These are phyloP conservation scores for Molorchus minor DNA, from an alignment of 2,888 invertebrate genomes.

Conservation along the genomic window DNA sequence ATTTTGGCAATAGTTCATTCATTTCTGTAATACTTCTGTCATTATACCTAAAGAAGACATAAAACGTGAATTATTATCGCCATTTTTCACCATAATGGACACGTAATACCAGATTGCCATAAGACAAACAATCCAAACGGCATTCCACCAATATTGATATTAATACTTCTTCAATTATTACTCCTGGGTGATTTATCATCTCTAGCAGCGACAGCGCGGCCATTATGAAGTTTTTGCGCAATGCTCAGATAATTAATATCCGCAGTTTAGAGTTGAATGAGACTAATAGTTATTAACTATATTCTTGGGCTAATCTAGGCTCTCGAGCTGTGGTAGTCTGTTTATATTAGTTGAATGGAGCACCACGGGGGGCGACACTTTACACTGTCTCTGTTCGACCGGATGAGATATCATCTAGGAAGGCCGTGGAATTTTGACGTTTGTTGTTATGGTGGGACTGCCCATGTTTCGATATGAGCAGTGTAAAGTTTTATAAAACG, in stretches of 20 bases:
- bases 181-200: conserved; percentile 46
- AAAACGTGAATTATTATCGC: no score
- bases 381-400: conserved; percentile 51
- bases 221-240: conserved; percentile 22
- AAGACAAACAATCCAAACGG: conserved; percentile 27
- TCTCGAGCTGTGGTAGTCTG: conserved; percentile 50
- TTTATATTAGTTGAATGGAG: conserved; percentile 59
- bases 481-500: conserved; percentile 35
- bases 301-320: conserved; percentile 37
- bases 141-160: conserved; percentile 50
- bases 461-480: conserved; percentile 33
- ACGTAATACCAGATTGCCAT: not conserved
- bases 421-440: conserved; percentile 57
- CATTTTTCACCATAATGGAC: not conserved
- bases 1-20: no score
- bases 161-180: conserved; percentile 50
- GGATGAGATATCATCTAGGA: conserved; percentile 56
- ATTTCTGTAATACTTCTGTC: no score
- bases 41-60: no score
- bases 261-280: conserved; percentile 41
- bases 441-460: conserved; percentile 45
- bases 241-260: conserved; percentile 41
- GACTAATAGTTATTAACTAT: conserved; percentile 48
- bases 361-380: conserved; percentile 62
- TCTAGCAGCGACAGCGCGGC: conserved; percentile 42